Base-by-base conservation (phyloP, 2,888 invertebrate species). In the Trissolcus japonicus region DNA sequence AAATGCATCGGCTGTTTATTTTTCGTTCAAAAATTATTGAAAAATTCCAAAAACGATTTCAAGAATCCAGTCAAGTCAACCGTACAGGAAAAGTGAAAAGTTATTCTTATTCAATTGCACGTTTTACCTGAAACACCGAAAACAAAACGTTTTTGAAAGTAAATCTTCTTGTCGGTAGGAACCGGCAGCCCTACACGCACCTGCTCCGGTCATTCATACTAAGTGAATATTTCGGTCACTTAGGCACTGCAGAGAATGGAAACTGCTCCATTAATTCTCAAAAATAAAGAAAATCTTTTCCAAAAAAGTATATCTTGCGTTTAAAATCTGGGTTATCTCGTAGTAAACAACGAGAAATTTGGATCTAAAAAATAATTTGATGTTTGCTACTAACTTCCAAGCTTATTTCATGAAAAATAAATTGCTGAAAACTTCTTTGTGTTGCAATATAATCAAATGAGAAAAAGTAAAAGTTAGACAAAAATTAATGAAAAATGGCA, bases 211-310 rank as follows among this genome's bases (percentile, higher is more conserved):
- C 69, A 61, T 71, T 76, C 61, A 71, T 76, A 76, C 71, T 61
- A 60, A 51, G 61, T 76, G 76, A 63, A 71, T 71, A 76, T 71
- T 76, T 66, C 71, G 69, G 69, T 76, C 76, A 69, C 21, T 68
- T 48, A 21, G 14, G 48, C 53, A 43, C 40, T 48, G 53, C 48
- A 68, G 14, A 4, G n/a, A 13, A 59, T 4, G 35, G 54, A 75
- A 68, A 75, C 29, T 62, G 57, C 19, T 74, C 55, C 46, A 62
- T n/a, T 51, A 59, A 56, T 59, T 68, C 48, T 43, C 7, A 62
- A 55, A 41, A 66, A 67, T 67, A 62, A 67, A 25, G 51, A 51
- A 74, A 51, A 56, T 11, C 11, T 51, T 19, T 51, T 4, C 9
- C 46, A 46, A n/a, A 46, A 46, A 46, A 46, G 4, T 51, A 4